These are phyloP conservation scores for Mactra quadrangularis DNA, from an alignment of 1,140 invertebrate genomes.

Conservation along the genomic window DNA sequence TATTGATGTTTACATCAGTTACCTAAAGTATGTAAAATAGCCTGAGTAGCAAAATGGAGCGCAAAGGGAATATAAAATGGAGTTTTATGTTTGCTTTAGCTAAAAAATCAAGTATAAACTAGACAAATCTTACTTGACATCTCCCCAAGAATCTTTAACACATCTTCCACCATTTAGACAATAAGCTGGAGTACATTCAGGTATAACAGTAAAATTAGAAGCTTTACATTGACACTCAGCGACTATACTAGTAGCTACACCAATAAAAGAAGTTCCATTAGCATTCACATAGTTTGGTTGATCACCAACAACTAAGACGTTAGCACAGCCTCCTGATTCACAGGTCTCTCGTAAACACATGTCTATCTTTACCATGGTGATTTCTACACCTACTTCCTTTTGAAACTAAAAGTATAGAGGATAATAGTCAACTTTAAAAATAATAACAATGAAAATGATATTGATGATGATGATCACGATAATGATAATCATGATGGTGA, in stretches of 20 bases:
- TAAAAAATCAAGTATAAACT: no score
- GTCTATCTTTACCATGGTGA: conserved; percentile 98
- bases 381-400: conserved; percentile 95
- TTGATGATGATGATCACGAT: no score
- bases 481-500: no score
- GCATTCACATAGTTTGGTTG: conserved; percentile 97
- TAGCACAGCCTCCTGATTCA: conserved; percentile 96
- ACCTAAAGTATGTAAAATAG: no score
- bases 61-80: no score
- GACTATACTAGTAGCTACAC: conserved; percentile 94
- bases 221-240: conserved; percentile 89
- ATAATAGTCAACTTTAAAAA: not conserved
- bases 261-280: conserved; percentile 97
- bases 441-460: no score
- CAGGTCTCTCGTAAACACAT: conserved; percentile 98
- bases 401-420: conserved; percentile 89
- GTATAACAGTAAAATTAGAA: conserved; percentile 68
- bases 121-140: conserved; percentile 88
- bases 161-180: conserved; percentile 98
- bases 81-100: no score
- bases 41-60: no score
- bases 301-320: conserved; percentile 90
- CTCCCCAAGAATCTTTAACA: conserved; percentile 89
- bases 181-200: conserved; percentile 93
- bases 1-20: no score